These are phyloP conservation scores for Delia radicum DNA, from an alignment of 1,140 invertebrate species.

Conservation along the genomic window DNA sequence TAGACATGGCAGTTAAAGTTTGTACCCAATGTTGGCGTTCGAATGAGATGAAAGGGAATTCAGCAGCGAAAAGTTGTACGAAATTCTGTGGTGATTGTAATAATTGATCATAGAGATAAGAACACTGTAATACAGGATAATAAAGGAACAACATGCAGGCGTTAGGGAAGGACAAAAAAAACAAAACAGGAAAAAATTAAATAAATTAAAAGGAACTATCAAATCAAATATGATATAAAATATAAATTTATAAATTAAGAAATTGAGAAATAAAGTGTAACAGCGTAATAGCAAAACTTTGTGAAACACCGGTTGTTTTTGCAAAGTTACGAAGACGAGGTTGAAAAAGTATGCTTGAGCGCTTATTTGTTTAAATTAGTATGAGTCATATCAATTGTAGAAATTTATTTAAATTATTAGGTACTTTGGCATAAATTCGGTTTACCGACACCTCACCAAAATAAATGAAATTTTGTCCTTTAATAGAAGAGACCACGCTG, in stretches of 20 bases:
- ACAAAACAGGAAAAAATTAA: background rate
- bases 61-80: conserved; percentile 25
- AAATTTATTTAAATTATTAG: too few species aligned
- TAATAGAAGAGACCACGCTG: too few species aligned
- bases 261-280: background rate
- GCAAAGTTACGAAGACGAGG: background rate
- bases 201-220: background rate
- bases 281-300: background rate
- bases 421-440: too few species aligned
- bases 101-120: conserved; percentile 27
- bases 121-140: conserved; percentile 25
- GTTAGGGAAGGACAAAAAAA: background rate
- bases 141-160: conserved; percentile 12
- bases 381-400: too few species aligned
- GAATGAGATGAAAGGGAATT: conserved; percentile 25
- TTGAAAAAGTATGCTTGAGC: too few species aligned
- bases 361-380: background rate
- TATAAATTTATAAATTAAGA: background rate
- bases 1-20: conserved; percentile 63
- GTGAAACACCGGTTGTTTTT: background rate
- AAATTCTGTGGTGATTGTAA: conserved; percentile 27
- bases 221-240: background rate
- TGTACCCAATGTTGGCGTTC: conserved; percentile 27
- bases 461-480: too few species aligned
- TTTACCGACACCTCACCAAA: too few species aligned